phyloP scores from a whole-genome alignment of 1,140 invertebrate species.

The Mercenaria mercenaria region DNA sequence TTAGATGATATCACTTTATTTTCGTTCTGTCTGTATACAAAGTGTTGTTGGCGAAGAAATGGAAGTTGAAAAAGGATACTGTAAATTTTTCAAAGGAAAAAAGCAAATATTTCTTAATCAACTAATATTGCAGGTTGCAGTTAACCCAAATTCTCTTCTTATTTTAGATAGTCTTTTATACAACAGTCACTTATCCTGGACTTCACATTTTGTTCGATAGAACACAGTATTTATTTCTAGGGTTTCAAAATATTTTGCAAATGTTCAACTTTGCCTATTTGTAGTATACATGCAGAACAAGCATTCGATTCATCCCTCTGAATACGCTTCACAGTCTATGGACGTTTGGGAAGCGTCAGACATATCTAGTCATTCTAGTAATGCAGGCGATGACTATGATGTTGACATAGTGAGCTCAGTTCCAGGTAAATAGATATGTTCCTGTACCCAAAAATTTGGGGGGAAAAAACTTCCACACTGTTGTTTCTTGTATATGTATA shows the following conservation, averaged over 20 bases:
- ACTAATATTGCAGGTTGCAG: neutral
- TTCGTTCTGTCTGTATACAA: too few species aligned
- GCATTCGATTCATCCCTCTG: neutral
- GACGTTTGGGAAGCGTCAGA: neutral
- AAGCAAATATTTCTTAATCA: neutral
- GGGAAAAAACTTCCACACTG: neutral
- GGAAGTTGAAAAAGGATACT: too few species aligned
- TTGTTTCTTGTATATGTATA: neutral
- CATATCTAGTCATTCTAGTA: neutral
- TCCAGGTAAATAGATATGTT: slow-evolving; percentile 67
- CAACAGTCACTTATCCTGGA: too few species aligned
- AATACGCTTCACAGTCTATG: neutral
- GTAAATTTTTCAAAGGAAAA: too few species aligned
- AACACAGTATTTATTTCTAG: neutral
- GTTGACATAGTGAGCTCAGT: slow-evolving; percentile 23
- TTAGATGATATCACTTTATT: too few species aligned
- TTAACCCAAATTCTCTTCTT: too few species aligned
- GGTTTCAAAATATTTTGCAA: too few species aligned
- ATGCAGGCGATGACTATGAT: neutral
- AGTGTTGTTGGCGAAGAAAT: too few species aligned
- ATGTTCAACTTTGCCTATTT: neutral
- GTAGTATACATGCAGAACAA: slow-evolving; percentile 48
- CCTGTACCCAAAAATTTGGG: neutral
- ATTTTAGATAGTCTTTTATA: too few species aligned
- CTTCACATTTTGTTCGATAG: neutral